These are phyloP conservation scores for Ispidina lecontei DNA, from an alignment of 2,797 vertebrate species.

Conservation along the genomic window DNA sequence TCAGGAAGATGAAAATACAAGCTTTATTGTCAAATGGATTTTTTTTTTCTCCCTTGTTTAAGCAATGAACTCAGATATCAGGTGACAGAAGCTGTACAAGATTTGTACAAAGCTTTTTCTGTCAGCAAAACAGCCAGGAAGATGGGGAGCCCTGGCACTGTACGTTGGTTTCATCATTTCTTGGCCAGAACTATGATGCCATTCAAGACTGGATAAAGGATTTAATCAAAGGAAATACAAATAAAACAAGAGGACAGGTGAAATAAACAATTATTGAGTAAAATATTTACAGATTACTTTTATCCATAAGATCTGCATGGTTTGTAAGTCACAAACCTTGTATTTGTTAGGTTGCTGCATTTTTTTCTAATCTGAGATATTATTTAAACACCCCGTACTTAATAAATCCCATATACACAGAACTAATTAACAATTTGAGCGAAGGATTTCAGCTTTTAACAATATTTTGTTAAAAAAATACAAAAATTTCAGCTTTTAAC, in stretches of 20 bases:
- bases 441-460: constrained; percentile 30
- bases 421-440: constrained; percentile 26
- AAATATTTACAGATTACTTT: neutral
- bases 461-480: neutral
- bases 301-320: neutral
- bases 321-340: neutral
- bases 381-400: neutral
- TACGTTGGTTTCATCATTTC: neutral
- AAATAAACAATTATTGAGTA: neutral
- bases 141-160: neutral
- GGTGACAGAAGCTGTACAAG: constrained; percentile 13
- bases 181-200: constrained; percentile 2
- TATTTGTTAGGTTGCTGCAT: neutral
- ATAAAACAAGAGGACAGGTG: neutral
- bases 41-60: constrained; percentile 36
- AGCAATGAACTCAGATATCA: constrained; percentile 5
- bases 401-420: neutral
- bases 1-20: constrained; percentile 25
- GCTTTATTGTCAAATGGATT: neutral
- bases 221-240: constrained; percentile 23
- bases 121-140: neutral
- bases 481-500: constrained; percentile 25
- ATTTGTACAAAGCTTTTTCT: neutral
- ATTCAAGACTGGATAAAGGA: neutral
- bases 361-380: neutral